phyloP scores from a whole-genome alignment of 2,113 vertebrate species.

The Thunnus maccoyii region DNA sequence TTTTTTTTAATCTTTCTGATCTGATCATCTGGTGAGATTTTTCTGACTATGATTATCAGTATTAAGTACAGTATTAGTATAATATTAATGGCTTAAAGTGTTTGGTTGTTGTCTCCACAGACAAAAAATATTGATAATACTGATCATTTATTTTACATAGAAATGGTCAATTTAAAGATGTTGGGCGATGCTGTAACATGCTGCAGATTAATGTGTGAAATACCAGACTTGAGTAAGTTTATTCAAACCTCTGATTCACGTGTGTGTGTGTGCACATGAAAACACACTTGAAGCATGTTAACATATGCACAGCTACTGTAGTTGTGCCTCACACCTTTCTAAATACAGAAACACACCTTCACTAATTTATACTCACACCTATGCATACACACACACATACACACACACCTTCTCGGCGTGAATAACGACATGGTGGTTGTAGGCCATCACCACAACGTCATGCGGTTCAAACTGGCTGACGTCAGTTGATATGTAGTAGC shows the following conservation, averaged over 20 bases:
- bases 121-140: no score
- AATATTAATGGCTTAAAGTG: no score
- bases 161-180: neutral
- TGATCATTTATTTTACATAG: no score
- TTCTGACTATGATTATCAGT: no score
- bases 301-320: neutral
- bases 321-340: neutral
- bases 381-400: neutral
- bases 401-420: constrained; percentile 88
- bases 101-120: no score
- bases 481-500: constrained; percentile 86
- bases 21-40: no score
- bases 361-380: neutral
- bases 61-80: no score
- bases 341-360: neutral
- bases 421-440: constrained; percentile 85
- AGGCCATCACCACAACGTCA: constrained; percentile 89
- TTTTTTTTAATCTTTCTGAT: no score
- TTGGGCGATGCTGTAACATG: no score
- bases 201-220: neutral
- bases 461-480: constrained; percentile 90
- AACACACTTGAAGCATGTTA: neutral
- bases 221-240: neutral
- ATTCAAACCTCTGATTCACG: neutral
- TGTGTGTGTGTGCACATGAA: no score